Conservation (phyloP, 2,113 vertebrate species). For the Ophthalmolycus amberensis region DNA sequence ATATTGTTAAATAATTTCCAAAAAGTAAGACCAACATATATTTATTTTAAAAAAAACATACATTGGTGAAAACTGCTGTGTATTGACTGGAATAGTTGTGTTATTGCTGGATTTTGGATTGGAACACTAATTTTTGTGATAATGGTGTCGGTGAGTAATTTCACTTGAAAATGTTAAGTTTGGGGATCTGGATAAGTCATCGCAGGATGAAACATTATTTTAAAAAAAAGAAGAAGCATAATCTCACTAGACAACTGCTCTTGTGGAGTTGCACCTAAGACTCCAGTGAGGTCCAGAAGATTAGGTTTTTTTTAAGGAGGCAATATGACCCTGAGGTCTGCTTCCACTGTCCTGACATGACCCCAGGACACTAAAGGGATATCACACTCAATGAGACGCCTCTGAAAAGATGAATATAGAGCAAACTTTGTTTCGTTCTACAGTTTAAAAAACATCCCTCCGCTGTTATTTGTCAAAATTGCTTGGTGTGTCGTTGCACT, state of each 20-base stretch:
- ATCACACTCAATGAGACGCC: neutral
- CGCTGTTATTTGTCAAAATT: neutral
- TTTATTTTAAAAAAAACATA: too few species aligned
- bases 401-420: neutral
- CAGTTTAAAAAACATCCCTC: neutral
- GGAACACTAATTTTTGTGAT: neutral
- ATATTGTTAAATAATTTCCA: too few species aligned
- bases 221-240: too few species aligned
- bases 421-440: neutral
- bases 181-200: neutral
- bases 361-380: neutral
- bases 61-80: too few species aligned
- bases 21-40: too few species aligned
- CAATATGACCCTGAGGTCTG: conserved; percentile 8
- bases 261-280: too few species aligned
- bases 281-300: neutral
- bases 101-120: too few species aligned
- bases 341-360: neutral
- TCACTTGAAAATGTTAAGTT: neutral
- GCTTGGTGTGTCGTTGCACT: neutral
- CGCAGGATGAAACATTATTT: too few species aligned
- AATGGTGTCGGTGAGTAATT: neutral
- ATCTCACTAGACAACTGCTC: too few species aligned
- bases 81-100: too few species aligned
- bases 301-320: neutral